Conservation (phyloP, 1,140 invertebrate genomes). For the Tetragnatha versicolor region DNA sequence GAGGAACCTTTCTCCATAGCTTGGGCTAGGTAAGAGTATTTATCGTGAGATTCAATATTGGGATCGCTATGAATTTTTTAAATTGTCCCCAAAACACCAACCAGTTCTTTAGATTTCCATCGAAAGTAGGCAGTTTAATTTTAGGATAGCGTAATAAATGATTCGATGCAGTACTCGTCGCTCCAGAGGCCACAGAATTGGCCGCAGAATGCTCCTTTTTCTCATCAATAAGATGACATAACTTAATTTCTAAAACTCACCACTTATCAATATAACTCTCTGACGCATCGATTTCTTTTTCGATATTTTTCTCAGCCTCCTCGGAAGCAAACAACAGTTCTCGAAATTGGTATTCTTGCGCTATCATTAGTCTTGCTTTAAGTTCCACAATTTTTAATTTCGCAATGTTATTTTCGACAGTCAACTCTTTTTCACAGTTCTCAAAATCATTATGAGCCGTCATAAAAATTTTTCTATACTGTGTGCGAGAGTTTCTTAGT, state of each 20-base stretch:
- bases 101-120: conserved; percentile 21
- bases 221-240: too few relatives aligned
- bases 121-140: conserved; percentile 29
- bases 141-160: conserved; percentile 2
- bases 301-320: not conserved
- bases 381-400: too few relatives aligned
- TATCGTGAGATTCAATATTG: conserved; percentile 9
- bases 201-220: too few relatives aligned
- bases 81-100: conserved; percentile 36
- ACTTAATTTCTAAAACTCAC: too few relatives aligned
- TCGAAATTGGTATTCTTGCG: too few relatives aligned
- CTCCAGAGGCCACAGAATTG: too few relatives aligned
- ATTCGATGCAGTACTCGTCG: not conserved
- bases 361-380: too few relatives aligned
- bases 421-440: too few relatives aligned
- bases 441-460: not conserved
- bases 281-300: not conserved
- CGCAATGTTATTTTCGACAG: not conserved
- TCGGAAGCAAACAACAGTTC: too few relatives aligned
- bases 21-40: conserved; percentile 26
- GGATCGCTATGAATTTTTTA: conserved; percentile 27
- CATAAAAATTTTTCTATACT: not conserved
- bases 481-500: not conserved
- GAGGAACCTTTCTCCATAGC: not conserved
- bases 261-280: not conserved